Percentiles rank a stretch among this genome's conserved stretches.
phyloP scores from a whole-genome alignment of 2,888 invertebrate genomes.

The Tubulanus polymorphus region DNA sequence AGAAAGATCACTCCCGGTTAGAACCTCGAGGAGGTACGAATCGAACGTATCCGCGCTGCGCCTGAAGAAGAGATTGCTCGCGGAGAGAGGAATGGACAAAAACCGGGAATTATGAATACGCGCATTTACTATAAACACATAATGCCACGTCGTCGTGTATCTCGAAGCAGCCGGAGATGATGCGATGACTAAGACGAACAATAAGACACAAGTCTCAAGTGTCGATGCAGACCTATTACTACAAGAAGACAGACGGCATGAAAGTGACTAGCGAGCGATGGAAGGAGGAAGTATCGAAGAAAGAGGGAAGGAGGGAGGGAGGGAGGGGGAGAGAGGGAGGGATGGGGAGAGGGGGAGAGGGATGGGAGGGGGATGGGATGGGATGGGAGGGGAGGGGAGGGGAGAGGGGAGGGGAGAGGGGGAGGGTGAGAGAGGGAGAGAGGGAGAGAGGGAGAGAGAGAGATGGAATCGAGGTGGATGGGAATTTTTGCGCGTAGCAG shows the following conservation, averaged over 20 bases:
- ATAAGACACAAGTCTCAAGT: not conserved
- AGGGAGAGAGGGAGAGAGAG: constrained; percentile 4
- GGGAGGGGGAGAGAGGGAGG: constrained; percentile 3
- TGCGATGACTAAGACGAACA: not conserved
- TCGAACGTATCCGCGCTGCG: too few relatives aligned
- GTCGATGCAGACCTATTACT: not conserved
- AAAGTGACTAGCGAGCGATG: constrained; percentile 1
- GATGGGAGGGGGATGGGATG: constrained; percentile 2
- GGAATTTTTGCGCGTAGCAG: too few relatives aligned
- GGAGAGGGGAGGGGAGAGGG: constrained; percentile 1
- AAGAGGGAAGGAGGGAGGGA: constrained; percentile 3
- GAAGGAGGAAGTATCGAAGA: not conserved
- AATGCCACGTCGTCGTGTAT: too few relatives aligned
- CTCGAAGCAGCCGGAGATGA: too few relatives aligned
- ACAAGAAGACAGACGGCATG: constrained; percentile 3
- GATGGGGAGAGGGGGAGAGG: constrained; percentile 8
- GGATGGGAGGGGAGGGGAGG: constrained; percentile 1
- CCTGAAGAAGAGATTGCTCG: too few relatives aligned
- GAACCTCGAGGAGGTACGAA: too few relatives aligned
- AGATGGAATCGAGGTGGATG: too few relatives aligned
- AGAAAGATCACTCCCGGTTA: too few relatives aligned
- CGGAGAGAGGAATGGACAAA: too few relatives aligned
- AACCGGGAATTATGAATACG: too few relatives aligned
- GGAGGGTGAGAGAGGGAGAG: constrained; percentile 5
- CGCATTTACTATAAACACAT: too few relatives aligned